Evolutionary conservation across 2,113 vertebrate species (phyloP).

Genomic region (Acrocephalus kingi): DNA sequence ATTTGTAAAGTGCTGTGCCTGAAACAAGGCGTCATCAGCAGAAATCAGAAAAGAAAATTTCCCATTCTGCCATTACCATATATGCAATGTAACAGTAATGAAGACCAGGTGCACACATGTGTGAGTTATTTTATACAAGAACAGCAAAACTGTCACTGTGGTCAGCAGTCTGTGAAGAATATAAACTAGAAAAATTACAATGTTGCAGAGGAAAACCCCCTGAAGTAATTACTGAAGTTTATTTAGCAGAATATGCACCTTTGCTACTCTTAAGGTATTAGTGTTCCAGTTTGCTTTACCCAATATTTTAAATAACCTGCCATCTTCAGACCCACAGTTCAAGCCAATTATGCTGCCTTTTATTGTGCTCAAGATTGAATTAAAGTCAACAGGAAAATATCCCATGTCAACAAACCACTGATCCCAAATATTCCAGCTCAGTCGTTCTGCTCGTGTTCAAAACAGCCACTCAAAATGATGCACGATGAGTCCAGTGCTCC

Average conservation of each 20-base stretch:
- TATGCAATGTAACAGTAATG: slow-evolving; percentile 55
- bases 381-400: slow-evolving; percentile 18
- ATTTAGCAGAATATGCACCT: slow-evolving; percentile 60
- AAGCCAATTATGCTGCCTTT: background rate
- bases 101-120: slow-evolving; percentile 58
- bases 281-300: background rate
- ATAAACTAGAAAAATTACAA: slow-evolving; percentile 62
- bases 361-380: background rate
- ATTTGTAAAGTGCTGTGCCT: background rate
- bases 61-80: slow-evolving; percentile 33
- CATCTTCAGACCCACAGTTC: background rate
- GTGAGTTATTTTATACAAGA: slow-evolving; percentile 67
- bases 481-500: rapidly evolving
- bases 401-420: background rate
- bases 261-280: slow-evolving; percentile 49
- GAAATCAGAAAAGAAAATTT: slow-evolving; percentile 12
- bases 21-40: slow-evolving; percentile 45
- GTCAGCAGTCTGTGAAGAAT: slow-evolving; percentile 69
- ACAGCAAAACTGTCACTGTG: slow-evolving; percentile 65
- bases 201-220: slow-evolving; percentile 61
- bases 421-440: background rate
- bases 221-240: slow-evolving; percentile 63
- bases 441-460: background rate
- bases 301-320: slow-evolving; percentile 21
- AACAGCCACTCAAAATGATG: background rate